Evolutionary conservation across 2,797 vertebrate genomes (phyloP).

Genomic region (Cynopterus sphinx): DNA sequence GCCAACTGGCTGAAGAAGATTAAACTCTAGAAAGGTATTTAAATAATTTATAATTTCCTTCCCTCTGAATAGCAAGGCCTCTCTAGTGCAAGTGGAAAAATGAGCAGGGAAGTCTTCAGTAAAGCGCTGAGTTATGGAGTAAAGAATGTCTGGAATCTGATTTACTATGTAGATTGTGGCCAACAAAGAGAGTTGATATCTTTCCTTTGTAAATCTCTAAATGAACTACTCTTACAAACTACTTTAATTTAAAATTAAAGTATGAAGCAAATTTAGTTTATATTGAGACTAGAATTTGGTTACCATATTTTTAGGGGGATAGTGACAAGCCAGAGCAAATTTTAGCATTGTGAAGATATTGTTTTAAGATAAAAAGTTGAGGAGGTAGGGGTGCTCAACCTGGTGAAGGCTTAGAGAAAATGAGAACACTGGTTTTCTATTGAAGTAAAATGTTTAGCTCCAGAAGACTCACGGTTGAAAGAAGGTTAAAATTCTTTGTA

Average conservation of each 20-base stretch:
- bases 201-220: background rate
- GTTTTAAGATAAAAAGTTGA: background rate
- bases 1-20: conserved; percentile 69
- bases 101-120: background rate
- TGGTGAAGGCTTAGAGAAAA: background rate
- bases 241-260: conserved; percentile 40
- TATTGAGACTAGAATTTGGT: background rate
- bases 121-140: background rate
- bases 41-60: conserved; percentile 67
- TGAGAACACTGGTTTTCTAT: background rate
- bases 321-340: background rate
- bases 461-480: background rate
- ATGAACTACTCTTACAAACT: background rate
- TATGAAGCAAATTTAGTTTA: background rate
- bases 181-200: background rate
- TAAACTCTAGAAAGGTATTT: conserved; percentile 67
- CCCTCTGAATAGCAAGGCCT: conserved; percentile 31
- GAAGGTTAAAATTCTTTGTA: background rate
- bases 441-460: background rate
- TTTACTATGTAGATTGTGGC: background rate
- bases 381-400: background rate
- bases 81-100: background rate
- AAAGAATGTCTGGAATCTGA: background rate
- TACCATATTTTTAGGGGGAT: background rate
- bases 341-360: background rate